A percentile compares a stretch with the other conserved stretches of the same genome.
Evolutionary conservation across 2,113 vertebrate species (phyloP).

Genomic region (Salvelinus sp.): DNA sequence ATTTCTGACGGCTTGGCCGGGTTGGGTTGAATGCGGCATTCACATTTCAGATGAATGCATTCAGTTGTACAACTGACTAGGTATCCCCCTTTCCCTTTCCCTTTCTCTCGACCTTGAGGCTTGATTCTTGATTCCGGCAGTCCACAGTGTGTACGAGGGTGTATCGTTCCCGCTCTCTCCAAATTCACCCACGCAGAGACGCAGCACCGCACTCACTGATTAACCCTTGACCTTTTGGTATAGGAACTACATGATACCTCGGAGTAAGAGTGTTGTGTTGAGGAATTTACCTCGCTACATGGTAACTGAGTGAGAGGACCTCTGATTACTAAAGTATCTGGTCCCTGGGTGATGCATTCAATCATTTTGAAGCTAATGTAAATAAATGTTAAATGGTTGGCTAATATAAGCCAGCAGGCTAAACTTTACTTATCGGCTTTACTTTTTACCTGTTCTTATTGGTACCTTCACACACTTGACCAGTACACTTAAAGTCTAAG

Average conservation of each 20-base stretch:
- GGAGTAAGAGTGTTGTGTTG: background rate
- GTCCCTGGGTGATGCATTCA: background rate
- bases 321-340: background rate
- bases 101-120: background rate
- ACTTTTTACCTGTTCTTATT: no score
- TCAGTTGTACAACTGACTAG: no score
- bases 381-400: background rate
- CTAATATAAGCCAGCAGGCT: no score
- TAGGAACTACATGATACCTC: conserved; percentile 24
- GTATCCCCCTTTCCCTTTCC: background rate
- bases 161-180: background rate
- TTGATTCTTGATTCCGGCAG: background rate
- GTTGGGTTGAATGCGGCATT: no score
- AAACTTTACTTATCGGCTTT: no score
- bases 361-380: background rate
- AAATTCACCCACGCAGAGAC: conserved; percentile 61
- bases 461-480: no score
- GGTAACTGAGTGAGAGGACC: no score
- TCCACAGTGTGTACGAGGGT: background rate
- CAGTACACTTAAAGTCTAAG: no score
- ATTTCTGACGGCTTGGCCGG: conserved; percentile 46
- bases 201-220: conserved; percentile 57
- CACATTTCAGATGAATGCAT: no score
- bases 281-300: background rate
- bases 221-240: conserved; percentile 58